These are phyloP conservation scores for Ectemnius continuus DNA, from an alignment of 2,888 invertebrate genomes.

Conservation along the genomic window DNA sequence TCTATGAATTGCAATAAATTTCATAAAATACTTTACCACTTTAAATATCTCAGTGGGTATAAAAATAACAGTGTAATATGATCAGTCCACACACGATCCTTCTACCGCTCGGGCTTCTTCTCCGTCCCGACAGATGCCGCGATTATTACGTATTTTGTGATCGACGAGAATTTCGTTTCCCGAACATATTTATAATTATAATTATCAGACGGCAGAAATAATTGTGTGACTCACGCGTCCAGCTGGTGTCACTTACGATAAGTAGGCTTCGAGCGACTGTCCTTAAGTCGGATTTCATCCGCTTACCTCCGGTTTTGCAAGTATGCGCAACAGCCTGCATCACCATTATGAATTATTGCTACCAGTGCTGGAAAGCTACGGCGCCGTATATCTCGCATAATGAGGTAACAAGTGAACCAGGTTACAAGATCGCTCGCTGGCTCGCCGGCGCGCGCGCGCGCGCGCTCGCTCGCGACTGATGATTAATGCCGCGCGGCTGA, in stretches of 20 bases:
- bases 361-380: slow-evolving; percentile 7
- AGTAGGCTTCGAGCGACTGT: not conserved
- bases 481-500: slow-evolving; percentile 36
- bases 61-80: too few species aligned
- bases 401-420: slow-evolving; percentile 40
- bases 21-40: too few species aligned
- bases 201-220: too few species aligned
- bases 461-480: slow-evolving; percentile 21
- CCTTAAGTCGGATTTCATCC: not conserved
- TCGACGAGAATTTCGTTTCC: not conserved
- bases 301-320: slow-evolving; percentile 3
- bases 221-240: too few species aligned
- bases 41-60: too few species aligned
- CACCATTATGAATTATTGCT: slow-evolving; percentile 40
- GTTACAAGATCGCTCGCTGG: slow-evolving; percentile 19
- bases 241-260: not conserved
- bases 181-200: too few species aligned
- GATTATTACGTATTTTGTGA: slow-evolving; percentile 16
- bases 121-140: slow-evolving; percentile 29
- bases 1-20: too few species aligned
- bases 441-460: too few species aligned
- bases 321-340: slow-evolving; percentile 13
- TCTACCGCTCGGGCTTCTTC: slow-evolving; percentile 13
- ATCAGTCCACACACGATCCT: too few species aligned
- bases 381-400: slow-evolving; percentile 47